These are phyloP conservation scores for Clanis bilineata DNA, from an alignment of 2,888 invertebrate species.

Conservation along the genomic window DNA sequence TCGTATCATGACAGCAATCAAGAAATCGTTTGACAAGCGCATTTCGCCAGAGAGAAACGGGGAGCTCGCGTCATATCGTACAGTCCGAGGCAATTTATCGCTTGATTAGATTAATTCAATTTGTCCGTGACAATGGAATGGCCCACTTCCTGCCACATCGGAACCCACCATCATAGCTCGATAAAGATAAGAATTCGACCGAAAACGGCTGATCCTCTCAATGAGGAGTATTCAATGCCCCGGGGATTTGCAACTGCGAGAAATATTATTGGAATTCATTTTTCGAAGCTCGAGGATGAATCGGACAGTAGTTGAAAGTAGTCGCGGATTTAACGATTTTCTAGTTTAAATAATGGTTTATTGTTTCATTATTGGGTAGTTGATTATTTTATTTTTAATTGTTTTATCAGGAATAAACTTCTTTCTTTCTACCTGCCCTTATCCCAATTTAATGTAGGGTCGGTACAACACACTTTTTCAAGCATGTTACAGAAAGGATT, in stretches of 20 bases:
- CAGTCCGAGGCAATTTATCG: conserved; percentile 59
- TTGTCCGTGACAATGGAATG: conserved; percentile 70
- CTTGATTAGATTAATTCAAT: conserved; percentile 77
- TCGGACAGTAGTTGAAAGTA: background rate
- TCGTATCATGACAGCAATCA: conserved; percentile 21
- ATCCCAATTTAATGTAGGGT: too few species aligned
- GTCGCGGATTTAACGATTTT: background rate
- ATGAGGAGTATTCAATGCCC: conserved; percentile 33
- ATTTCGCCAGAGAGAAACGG: conserved; percentile 31
- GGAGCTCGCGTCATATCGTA: conserved; percentile 24
- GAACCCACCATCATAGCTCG: conserved; percentile 60
- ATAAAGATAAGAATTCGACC: conserved; percentile 61
- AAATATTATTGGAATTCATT: conserved; percentile 33
- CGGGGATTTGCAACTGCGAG: conserved; percentile 34
- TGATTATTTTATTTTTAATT: too few species aligned
- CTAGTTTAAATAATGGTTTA: background rate
- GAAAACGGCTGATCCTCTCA: conserved; percentile 41
- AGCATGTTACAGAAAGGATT: too few species aligned
- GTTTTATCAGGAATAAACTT: too few species aligned
- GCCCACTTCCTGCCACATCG: conserved; percentile 65
- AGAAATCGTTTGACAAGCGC: conserved; percentile 20
- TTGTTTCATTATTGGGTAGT: too few species aligned
- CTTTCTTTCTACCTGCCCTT: too few species aligned
- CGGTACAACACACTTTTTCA: too few species aligned
- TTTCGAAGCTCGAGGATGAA: conserved; percentile 16